Base-by-base conservation (phyloP, 1,140 invertebrate species). In the Neuroterus valhalla region DNA sequence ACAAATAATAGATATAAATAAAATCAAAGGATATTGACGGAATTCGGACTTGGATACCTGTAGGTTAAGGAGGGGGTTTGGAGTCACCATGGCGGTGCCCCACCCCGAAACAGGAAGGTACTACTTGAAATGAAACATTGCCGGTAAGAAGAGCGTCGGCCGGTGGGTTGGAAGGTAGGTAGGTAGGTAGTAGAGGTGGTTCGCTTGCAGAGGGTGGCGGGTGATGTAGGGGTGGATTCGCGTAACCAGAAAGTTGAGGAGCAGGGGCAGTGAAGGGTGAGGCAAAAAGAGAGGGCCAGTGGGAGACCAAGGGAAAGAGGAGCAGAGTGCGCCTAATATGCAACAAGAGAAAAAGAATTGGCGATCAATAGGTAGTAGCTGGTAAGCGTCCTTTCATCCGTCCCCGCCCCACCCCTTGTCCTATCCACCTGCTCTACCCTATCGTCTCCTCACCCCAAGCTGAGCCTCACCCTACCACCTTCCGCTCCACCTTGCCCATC, bases 281-380 rank as follows among this genome's bases (percentile, higher is more conserved):
- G 75, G 79, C 74, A 78, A 80, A 77, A 76, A 76, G 71, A 70
- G 81, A 71, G 77, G 75, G 72, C 70, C 68, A 76, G 31, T 62
- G 74, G 77, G 71, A 72, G 77, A 75, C 68, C 74, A 70, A 72
- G 78, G 78, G 80, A 77, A 75, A 83, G 84, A 82, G 81, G 83
- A 84, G 78, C 81, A 83, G 85, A 87, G 85, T 83, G 84, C 86
- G 86, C 86, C 88, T 90, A 89, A 90, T 90, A 90, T 90, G 89
- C 87, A 90, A 89, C 88, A 89, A 88, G 89, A 89, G 89, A 90
- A 89, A 89, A 90, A 89, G 89, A 90, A 90, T 89, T 86, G 88
- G 85, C 88, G 89, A 90, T 90, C 88, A 90, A 89, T 89, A 89
- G 89, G 88, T 89, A 90, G 88, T 90, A 89, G 88, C 87, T 89